Base-by-base conservation (phyloP, 2,888 invertebrate genomes). In the Drosophila acutilabella region DNA sequence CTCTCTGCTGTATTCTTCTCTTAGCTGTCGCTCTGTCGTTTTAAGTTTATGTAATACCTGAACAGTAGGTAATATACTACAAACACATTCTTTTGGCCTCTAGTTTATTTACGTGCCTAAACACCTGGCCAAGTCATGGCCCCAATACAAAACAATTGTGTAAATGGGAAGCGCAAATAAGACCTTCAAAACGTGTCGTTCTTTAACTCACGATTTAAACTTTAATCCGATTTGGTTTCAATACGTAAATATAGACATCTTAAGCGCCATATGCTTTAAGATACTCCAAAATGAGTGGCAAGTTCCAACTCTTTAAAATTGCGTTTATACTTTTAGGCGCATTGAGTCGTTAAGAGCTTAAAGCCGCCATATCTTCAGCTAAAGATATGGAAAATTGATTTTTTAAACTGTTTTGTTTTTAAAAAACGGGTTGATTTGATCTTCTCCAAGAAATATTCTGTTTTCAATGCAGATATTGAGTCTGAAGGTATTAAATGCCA, bases 141-240 rank as follows among this genome's bases (percentile, higher is more conserved):
- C 26, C 42, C 13, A n/a, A 18, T 26, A 33, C 38, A 64, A 64
- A 60, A 65, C 77, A 65, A 50, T 77, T 74, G 66, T 57, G 38
- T 14, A 65, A 77, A 59, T 75, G 44, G 54, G 40, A 23, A 56
- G 14, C 33, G 13, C 18, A 44, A 59, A 26, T 11, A 56, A 62
- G 11, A 14, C 5, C 45, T 53, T 61, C 30, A 36, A 69, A 33
- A 20, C 14, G 38, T 18, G 30, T n/a, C 7, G 11, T n/a, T 40
- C 13, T 33, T 18, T 3, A 23, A 23, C 14, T 41, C 11, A 10
- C 11, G 11, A 26, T 23, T 10, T 33, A 36, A 65, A 45, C 30
- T 14, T 42, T 42, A 72, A 65, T 53, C 52, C 30, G 18, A 33
- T 36, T 11, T 20, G 11, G 14, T 6, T 14, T 26, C 7, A 30